Evolutionary conservation across 2,888 invertebrate genomes (phyloP).

Genomic region (Beris chalybata): DNA sequence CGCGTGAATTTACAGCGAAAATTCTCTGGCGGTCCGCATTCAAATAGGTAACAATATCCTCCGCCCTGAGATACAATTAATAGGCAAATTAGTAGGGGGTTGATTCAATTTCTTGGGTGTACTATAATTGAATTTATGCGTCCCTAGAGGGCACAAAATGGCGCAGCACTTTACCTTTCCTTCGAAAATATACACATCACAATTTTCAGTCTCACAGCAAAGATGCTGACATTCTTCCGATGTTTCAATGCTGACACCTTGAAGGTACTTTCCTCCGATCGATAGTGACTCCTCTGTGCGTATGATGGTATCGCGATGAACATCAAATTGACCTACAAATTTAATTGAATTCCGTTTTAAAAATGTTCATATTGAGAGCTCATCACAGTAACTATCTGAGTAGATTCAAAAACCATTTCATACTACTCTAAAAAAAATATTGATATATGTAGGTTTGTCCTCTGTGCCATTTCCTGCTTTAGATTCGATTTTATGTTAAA

Average conservation of each 20-base stretch:
- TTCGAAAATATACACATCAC: slow-evolving; percentile 91
- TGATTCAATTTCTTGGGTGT: no score
- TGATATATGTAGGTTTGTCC: no score
- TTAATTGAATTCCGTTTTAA: background rate
- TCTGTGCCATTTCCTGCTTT: no score
- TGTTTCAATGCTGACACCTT: slow-evolving; percentile 79
- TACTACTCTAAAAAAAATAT: background rate
- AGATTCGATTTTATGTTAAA: no score
- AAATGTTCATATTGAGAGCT: background rate
- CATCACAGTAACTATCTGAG: background rate
- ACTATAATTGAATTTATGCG: no score
- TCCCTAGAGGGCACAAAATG: background rate
- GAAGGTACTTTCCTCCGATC: slow-evolving; percentile 86
- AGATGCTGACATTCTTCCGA: slow-evolving; percentile 80
- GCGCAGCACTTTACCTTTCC: slow-evolving; percentile 69
- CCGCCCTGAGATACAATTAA: slow-evolving; percentile 48
- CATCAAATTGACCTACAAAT: slow-evolving; percentile 65
- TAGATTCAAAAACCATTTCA: background rate
- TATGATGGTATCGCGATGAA: slow-evolving; percentile 87
- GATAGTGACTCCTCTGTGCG: slow-evolving; percentile 85
- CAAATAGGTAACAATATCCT: slow-evolving; percentile 88
- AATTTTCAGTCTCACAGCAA: slow-evolving; percentile 83
- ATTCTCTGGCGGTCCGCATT: slow-evolving; percentile 86
- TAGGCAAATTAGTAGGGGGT: background rate
- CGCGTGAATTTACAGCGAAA: slow-evolving; percentile 91